Conservation (phyloP, 2,113 vertebrate species). For the Oncorhynchus mykiss region DNA sequence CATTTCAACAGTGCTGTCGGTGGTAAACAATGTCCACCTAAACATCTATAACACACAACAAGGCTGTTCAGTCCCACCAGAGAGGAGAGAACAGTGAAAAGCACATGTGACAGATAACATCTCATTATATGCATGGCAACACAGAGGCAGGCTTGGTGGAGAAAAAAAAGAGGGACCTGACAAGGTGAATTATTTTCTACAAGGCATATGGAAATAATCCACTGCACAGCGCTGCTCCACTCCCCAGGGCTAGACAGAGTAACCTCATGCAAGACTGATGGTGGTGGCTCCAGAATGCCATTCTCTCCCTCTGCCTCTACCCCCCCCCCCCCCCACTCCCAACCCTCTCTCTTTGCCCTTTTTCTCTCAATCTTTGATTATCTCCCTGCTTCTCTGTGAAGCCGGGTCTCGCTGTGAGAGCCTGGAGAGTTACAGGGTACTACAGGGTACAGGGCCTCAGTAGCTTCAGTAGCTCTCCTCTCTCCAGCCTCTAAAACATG, state of each 20-base stretch:
- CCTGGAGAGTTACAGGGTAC: too few relatives aligned
- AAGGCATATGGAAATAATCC: neutral
- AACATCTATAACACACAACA: too few relatives aligned
- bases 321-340: too few relatives aligned
- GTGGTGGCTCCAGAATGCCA: neutral
- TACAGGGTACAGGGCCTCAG: too few relatives aligned
- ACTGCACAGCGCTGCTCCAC: neutral
- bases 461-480: too few relatives aligned
- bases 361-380: neutral
- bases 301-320: neutral
- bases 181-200: slow-evolving; percentile 1
- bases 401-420: too few relatives aligned
- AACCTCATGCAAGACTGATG: neutral
- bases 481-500: too few relatives aligned
- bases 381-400: neutral
- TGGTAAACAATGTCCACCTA: neutral
- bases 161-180: neutral
- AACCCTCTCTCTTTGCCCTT: neutral
- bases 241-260: too few relatives aligned
- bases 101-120: slow-evolving; percentile 3
- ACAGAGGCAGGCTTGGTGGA: neutral
- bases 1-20: too few relatives aligned
- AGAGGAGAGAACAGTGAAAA: neutral
- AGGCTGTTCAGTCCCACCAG: neutral
- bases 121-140: neutral